Percentiles rank a stretch among this genome's conserved stretches.
These are phyloP conservation scores for Fragum sueziense DNA, from an alignment of 2,888 invertebrate genomes.

Conservation along the genomic window DNA sequence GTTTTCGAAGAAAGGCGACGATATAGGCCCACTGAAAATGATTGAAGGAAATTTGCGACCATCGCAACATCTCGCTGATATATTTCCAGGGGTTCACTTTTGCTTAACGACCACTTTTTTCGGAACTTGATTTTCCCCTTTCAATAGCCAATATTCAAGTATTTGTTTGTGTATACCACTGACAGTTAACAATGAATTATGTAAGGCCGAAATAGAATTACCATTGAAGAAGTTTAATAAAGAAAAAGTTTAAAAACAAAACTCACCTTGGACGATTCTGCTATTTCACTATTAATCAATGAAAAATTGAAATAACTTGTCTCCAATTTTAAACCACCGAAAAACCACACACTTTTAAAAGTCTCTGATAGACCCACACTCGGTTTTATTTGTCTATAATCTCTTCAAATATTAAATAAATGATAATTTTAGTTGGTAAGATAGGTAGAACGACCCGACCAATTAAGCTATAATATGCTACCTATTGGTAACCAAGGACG, in stretches of 20 bases:
- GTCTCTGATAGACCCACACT: background rate
- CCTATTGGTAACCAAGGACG: constrained; percentile 26
- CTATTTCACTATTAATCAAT: background rate
- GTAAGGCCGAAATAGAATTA: too few relatives aligned
- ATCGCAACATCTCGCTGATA: too few relatives aligned
- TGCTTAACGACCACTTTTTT: too few relatives aligned
- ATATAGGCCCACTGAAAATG: too few relatives aligned
- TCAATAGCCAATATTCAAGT: too few relatives aligned
- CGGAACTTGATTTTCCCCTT: too few relatives aligned
- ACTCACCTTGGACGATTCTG: background rate
- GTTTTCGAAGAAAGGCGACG: too few relatives aligned
- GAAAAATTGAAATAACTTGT: background rate
- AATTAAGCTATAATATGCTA: constrained; percentile 10
- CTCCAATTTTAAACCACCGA: background rate
- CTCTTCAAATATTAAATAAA: background rate
- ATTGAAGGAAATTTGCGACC: too few relatives aligned
- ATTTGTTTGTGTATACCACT: too few relatives aligned
- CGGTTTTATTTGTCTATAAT: background rate
- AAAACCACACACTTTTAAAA: background rate
- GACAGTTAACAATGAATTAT: too few relatives aligned
- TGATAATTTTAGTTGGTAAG: constrained; percentile 3
- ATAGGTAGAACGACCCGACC: constrained; percentile 10
- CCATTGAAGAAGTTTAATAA: too few relatives aligned
- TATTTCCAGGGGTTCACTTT: too few relatives aligned
- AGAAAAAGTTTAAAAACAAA: background rate